Percentiles rank a stretch among this genome's conserved stretches.
These are phyloP conservation scores for Plotosus lineatus DNA, from an alignment of 2,113 vertebrate species.

Conservation along the genomic window DNA sequence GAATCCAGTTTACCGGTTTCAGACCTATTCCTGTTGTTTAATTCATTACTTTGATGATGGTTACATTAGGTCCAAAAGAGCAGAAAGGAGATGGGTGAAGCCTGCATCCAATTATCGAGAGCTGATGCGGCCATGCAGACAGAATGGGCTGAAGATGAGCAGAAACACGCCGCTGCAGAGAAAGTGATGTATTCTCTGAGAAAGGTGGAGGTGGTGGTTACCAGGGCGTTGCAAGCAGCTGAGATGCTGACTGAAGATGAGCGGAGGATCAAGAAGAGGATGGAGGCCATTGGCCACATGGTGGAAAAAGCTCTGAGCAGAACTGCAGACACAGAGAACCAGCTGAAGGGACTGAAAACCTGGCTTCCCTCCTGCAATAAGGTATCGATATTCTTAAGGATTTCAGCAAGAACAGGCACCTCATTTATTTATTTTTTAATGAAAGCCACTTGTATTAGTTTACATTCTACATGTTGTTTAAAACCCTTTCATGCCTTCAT, in stretches of 20 bases:
- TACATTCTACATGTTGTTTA: too few species aligned
- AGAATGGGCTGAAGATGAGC: constrained; percentile 41
- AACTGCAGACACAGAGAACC: constrained; percentile 50
- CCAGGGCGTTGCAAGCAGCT: constrained; percentile 56
- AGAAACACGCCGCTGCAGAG: constrained; percentile 45
- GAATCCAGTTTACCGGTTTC: too few species aligned
- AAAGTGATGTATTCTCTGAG: constrained; percentile 59
- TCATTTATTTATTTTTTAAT: not conserved
- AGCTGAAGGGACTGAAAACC: constrained; percentile 58
- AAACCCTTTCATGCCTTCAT: too few species aligned
- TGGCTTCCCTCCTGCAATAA: constrained; percentile 44
- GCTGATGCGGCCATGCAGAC: constrained; percentile 62
- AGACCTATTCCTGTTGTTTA: too few species aligned
- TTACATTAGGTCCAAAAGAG: constrained; percentile 29
- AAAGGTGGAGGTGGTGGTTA: constrained; percentile 66
- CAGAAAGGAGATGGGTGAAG: constrained; percentile 51
- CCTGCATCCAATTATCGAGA: constrained; percentile 37
- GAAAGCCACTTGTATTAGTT: not conserved
- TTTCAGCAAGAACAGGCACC: not conserved
- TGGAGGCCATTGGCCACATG: constrained; percentile 64
- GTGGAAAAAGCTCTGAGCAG: constrained; percentile 64
- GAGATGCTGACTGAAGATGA: constrained; percentile 63
- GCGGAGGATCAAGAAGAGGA: constrained; percentile 62
- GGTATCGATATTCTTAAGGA: constrained; percentile 48
- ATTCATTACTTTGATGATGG: too few species aligned